Evolutionary conservation across 2,797 vertebrate genomes (phyloP).

Genomic region (Apodemus agrarius): DNA sequence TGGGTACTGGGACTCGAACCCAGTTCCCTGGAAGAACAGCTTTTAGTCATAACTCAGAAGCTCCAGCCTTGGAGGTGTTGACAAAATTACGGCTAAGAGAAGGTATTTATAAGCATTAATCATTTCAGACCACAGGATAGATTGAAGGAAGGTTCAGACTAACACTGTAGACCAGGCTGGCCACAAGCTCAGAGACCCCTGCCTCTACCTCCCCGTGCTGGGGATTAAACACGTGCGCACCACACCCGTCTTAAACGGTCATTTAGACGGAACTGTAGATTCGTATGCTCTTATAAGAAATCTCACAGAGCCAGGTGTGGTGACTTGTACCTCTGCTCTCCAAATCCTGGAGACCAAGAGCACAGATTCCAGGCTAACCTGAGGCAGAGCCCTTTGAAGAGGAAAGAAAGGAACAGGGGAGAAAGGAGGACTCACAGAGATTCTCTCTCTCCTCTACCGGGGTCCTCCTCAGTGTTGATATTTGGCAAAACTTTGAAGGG

Average conservation of each 20-base stretch:
- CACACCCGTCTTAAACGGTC: background rate
- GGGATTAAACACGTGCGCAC: background rate
- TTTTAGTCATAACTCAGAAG: background rate
- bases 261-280: background rate
- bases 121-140: slow-evolving; percentile 27
- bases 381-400: background rate
- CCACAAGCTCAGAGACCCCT: background rate
- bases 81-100: slow-evolving; percentile 29
- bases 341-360: background rate
- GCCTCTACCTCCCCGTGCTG: background rate
- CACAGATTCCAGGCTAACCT: background rate
- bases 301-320: background rate
- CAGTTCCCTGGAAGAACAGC: background rate
- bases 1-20: background rate
- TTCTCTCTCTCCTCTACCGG: background rate
- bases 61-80: slow-evolving; percentile 14
- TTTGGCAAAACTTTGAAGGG: background rate
- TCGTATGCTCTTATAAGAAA: slow-evolving; percentile 18
- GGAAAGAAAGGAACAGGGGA: background rate
- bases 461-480: background rate
- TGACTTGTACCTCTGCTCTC: background rate
- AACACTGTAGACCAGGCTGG: background rate
- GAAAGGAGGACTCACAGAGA: background rate
- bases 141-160: slow-evolving; percentile 28
- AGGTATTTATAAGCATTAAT: slow-evolving; percentile 14